Conservation (phyloP, 92 coral and sea anemone species). For the Phenganax stokvisi region DNA sequence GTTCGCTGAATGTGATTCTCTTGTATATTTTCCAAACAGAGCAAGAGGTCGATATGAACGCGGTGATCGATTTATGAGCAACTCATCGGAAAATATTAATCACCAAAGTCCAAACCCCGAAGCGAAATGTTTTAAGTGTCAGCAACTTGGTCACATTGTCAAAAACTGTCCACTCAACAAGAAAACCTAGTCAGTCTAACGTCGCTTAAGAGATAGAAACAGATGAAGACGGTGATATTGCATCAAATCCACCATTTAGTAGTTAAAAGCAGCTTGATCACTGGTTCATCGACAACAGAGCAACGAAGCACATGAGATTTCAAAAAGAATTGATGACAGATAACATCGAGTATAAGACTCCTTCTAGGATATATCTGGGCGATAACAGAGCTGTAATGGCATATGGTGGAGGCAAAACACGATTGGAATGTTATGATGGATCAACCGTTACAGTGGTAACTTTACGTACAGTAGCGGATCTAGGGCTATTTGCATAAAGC, state of each 20-base stretch:
- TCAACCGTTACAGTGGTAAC: background rate
- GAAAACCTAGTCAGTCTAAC: background rate
- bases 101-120: background rate
- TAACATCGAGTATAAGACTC: background rate
- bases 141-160: constrained; percentile 28
- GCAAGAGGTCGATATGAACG: no score
- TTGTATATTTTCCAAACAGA: no score
- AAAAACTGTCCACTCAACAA: constrained; percentile 40
- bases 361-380: constrained; percentile 20
- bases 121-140: background rate
- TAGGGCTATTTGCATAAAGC: no score
- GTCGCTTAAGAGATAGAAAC: background rate
- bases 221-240: background rate
- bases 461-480: background rate
- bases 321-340: constrained; percentile 10
- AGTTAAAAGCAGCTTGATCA: background rate
- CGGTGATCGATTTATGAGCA: background rate
- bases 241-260: constrained; percentile 29
- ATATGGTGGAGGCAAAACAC: constrained; percentile 4
- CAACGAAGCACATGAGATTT: constrained; percentile 48
- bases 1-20: no score
- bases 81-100: background rate
- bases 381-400: constrained; percentile 23
- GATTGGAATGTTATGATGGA: background rate
- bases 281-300: constrained; percentile 51